A percentile compares a stretch with the other conserved stretches of the same genome.
Conservation (phyloP, 2,888 invertebrate genomes). For the Luperina nickerlii region DNA sequence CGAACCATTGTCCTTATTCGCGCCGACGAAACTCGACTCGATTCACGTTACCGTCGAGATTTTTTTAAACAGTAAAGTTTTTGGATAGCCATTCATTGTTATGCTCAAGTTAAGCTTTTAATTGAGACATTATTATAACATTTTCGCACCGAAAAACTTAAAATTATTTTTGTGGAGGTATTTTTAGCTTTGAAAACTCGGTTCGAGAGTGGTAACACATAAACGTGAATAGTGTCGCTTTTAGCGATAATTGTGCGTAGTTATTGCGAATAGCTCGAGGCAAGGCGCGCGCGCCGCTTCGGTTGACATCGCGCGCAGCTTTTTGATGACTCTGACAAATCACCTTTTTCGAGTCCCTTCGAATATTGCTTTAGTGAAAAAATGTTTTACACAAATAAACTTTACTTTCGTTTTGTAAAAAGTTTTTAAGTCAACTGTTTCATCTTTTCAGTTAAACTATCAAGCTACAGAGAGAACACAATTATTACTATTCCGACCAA, state of each 20-base stretch:
- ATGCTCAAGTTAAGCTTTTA: constrained; percentile 53
- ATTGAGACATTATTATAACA: constrained; percentile 57
- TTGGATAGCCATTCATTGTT: constrained; percentile 63
- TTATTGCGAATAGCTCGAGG: constrained; percentile 68
- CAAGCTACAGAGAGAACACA: background rate
- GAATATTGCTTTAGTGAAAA: constrained; percentile 22
- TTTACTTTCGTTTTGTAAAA: constrained; percentile 3
- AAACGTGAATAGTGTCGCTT: constrained; percentile 63
- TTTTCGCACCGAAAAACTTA: constrained; percentile 35
- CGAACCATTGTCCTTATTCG: constrained; percentile 80
- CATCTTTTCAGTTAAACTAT: constrained; percentile 8
- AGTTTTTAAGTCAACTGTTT: background rate
- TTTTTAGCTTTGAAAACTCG: constrained; percentile 31
- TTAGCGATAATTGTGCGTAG: constrained; percentile 65
- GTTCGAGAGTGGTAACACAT: constrained; percentile 60
- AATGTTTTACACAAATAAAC: constrained; percentile 21
- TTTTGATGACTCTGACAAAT: constrained; percentile 74
- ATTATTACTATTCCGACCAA: background rate
- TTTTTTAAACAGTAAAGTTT: constrained; percentile 58
- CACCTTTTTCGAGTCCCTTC: constrained; percentile 61
- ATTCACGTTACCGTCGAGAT: constrained; percentile 64
- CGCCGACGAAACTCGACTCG: constrained; percentile 71
- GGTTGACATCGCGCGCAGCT: constrained; percentile 74
- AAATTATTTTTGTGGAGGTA: constrained; percentile 7
- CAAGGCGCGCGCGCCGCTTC: constrained; percentile 55